A percentile compares a stretch with the other conserved stretches of the same genome.
Evolutionary conservation across 2,888 invertebrate genomes (phyloP).

Genomic region (Amiota minor): DNA sequence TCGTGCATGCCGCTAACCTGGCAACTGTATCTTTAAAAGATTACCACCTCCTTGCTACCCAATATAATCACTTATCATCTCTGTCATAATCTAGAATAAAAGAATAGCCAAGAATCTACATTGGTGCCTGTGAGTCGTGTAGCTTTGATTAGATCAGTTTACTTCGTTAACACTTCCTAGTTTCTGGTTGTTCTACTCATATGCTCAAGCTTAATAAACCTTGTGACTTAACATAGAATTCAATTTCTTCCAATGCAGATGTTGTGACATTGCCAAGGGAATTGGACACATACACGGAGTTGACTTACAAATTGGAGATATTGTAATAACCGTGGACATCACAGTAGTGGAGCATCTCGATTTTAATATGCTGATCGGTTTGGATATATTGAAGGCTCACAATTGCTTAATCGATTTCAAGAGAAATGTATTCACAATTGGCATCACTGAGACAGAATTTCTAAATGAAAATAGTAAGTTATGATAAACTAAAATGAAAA

Average conservation of each 20-base stretch:
- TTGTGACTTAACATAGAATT: neutral
- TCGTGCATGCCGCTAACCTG: too few relatives aligned
- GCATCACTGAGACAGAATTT: constrained; percentile 93
- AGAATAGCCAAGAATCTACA: too few relatives aligned
- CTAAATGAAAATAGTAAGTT: constrained; percentile 79
- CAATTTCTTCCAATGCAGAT: constrained; percentile 73
- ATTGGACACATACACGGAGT: constrained; percentile 96
- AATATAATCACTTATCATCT: too few relatives aligned
- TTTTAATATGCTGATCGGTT: constrained; percentile 96
- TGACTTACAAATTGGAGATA: constrained; percentile 93
- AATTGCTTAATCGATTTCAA: constrained; percentile 94
- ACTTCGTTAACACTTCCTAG: too few relatives aligned
- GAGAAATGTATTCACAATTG: constrained; percentile 87
- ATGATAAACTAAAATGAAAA: neutral
- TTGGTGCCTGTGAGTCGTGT: too few relatives aligned
- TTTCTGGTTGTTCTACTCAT: too few relatives aligned
- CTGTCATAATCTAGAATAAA: too few relatives aligned
- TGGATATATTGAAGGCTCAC: constrained; percentile 96
- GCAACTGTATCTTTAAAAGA: too few relatives aligned
- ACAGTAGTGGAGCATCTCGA: constrained; percentile 94
- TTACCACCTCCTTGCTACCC: too few relatives aligned
- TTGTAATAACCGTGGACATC: constrained; percentile 93
- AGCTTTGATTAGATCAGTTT: too few relatives aligned
- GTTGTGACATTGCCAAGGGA: constrained; percentile 95
- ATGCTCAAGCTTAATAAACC: too few relatives aligned